Base-by-base conservation (phyloP, 1,140 invertebrate species). In the Papilio polyxenes region DNA sequence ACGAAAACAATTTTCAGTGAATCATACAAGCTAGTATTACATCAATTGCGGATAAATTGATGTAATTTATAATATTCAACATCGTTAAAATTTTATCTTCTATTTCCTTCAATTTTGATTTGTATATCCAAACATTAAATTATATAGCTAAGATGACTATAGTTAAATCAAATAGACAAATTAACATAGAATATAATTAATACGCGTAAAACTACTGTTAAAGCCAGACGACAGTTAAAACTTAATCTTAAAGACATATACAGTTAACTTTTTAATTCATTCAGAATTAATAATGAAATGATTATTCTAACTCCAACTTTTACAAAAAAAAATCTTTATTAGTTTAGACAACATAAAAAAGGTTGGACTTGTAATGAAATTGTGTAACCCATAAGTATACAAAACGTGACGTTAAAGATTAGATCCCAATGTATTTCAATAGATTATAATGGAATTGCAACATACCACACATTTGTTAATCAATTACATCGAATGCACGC, bases 381-480 rank as follows among this genome's bases (percentile, higher is more conserved):
- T 10, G 11, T 65, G 62, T 37, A 65, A 65, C 62, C 23, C n/a
- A n/a, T 31, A 65, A 65, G 20, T 59, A 65, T 72, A 40, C 65
- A 72, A 37, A 72, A 72, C 65, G 31, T 49, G n/a, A 75, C 40
- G 10, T 23, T 40, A 20, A 2, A 11, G 17, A 48, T 44, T 48
- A 17, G 40, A 37, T 77, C 75, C 44, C 48, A 77, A 56, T 53
- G 31, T 53, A 77, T 53, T 77, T 40, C 2, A 81, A 74, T 17
- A 74, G 17, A 79, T 78, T 78, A 31, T 53, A 74, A 77, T 82
- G 4, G 62, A 81, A 81, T 83, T 81, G 75, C 78, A 74, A 48
- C 75, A 53, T 77, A 65, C 74, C 77, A 31, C 80, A 7, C 65
- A 81, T 82, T 82, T 72, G 59, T 76, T 74, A 82, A 59, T 15